Evolutionary conservation across 2,113 vertebrate species (phyloP).

Genomic region (Myotis lucifugus): DNA sequence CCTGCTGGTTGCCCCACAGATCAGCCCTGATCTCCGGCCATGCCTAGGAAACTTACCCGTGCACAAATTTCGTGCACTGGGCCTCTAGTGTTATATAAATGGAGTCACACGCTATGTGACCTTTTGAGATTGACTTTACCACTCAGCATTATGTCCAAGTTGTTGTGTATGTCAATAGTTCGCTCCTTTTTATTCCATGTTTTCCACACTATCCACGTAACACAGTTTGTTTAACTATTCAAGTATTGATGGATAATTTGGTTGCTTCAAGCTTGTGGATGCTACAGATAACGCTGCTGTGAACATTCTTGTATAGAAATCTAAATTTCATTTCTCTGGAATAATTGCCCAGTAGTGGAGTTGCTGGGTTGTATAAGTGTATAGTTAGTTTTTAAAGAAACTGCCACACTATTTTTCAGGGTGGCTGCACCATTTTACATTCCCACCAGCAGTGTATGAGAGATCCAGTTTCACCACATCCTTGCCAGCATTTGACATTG

Average conservation of each 20-base stretch:
- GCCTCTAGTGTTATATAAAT: not conserved
- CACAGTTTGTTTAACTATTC: not conserved
- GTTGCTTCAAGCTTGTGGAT: not conserved
- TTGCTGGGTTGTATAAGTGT: not conserved
- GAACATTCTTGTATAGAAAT: not conserved
- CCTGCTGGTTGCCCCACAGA: no score
- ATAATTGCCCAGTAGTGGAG: not conserved
- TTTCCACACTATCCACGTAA: not conserved
- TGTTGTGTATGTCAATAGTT: not conserved
- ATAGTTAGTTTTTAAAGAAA: not conserved
- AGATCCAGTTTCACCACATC: not conserved
- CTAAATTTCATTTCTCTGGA: not conserved
- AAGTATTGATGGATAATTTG: not conserved
- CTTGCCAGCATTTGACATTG: not conserved
- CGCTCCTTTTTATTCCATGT: not conserved
- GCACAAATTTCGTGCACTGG: no score
- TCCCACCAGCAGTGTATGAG: not conserved
- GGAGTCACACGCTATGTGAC: not conserved
- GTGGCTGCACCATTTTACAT: not conserved
- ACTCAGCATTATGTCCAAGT: not conserved
- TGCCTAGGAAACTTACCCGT: no score
- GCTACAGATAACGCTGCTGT: not conserved
- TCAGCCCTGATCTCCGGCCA: no score
- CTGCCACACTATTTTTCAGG: not conserved
- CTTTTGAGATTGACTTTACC: not conserved